These are phyloP conservation scores for Bemisia tabaci DNA, from an alignment of 1,140 invertebrate genomes.

Conservation along the genomic window DNA sequence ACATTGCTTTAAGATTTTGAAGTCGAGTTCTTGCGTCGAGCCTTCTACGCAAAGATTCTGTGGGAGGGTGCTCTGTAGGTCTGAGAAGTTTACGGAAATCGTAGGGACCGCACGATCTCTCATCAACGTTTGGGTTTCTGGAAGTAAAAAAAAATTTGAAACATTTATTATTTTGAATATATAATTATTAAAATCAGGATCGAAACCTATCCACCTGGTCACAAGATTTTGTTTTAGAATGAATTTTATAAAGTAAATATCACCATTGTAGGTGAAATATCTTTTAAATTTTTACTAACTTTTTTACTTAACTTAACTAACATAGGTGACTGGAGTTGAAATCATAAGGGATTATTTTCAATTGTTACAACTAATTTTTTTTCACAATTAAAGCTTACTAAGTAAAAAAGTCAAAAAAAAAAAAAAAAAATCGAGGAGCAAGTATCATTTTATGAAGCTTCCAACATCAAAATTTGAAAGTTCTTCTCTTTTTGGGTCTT, in stretches of 20 bases:
- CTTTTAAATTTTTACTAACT: no score
- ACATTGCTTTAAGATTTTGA: background rate
- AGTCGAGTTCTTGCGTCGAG: conserved; percentile 10
- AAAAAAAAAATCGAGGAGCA: no score
- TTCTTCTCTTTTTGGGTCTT: no score
- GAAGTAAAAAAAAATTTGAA: conserved; percentile 9
- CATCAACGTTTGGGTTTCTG: conserved; percentile 29
- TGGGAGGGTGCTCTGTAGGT: conserved; percentile 49
- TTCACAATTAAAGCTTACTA: no score
- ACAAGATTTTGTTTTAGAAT: conserved; percentile 2
- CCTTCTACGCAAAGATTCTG: conserved; percentile 49
- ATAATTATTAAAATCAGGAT: conserved; percentile 3
- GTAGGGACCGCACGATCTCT: conserved; percentile 40
- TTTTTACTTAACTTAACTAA: no score
- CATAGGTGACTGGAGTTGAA: no score
- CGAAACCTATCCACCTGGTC: conserved; percentile 4
- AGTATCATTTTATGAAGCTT: no score
- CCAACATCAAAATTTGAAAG: no score
- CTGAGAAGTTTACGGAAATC: conserved; percentile 52
- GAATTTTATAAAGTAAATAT: background rate
- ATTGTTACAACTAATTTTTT: no score
- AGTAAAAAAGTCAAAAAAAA: no score
- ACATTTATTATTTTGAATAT: background rate
- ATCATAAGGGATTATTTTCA: no score
- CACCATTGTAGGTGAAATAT: no score